Evolutionary conservation across 2,113 vertebrate genomes (phyloP).

Genomic region (Procapra przewalskii): DNA sequence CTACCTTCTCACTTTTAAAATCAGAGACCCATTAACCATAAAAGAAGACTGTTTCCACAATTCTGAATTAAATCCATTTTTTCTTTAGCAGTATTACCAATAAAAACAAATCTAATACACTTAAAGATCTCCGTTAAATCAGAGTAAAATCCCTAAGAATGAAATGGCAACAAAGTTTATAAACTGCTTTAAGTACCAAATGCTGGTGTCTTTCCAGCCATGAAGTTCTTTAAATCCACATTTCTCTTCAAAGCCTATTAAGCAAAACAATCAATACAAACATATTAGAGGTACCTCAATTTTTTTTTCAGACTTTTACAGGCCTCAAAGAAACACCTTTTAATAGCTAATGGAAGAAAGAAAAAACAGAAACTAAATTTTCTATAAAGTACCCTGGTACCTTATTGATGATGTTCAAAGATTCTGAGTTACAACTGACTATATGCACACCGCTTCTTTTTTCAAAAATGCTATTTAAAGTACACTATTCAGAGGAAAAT

Average conservation of each 20-base stretch:
- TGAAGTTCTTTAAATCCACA: background rate
- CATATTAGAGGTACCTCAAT: background rate
- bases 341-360: background rate
- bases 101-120: background rate
- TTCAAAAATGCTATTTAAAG: constrained; percentile 11
- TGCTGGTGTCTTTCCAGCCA: background rate
- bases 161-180: background rate
- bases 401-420: background rate
- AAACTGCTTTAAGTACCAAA: background rate
- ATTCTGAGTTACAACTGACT: background rate
- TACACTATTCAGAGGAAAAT: constrained; percentile 32
- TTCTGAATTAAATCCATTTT: constrained; percentile 27
- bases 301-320: background rate
- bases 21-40: background rate
- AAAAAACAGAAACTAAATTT: background rate
- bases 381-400: background rate
- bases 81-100: background rate
- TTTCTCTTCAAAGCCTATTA: constrained; percentile 19
- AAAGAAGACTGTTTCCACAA: background rate
- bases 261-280: background rate
- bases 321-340: background rate
- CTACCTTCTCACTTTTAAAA: constrained; percentile 38
- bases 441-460: constrained; percentile 1
- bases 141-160: constrained; percentile 2
- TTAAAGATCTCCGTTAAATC: background rate